A percentile compares a stretch with the other conserved stretches of the same genome.
Conservation (phyloP, 2,888 invertebrate genomes). For the Brachylomia viminalis region DNA sequence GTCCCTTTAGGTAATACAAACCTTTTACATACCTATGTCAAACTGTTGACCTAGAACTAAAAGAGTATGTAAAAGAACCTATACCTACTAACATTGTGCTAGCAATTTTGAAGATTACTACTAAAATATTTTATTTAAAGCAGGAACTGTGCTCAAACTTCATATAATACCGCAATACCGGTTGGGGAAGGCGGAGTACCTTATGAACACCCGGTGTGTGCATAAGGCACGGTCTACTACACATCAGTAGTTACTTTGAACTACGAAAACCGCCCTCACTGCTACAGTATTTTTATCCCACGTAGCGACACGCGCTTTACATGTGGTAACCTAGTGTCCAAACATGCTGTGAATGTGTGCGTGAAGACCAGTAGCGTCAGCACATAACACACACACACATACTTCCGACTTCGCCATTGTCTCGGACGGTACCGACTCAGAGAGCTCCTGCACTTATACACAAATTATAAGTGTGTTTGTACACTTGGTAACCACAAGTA, state of each 20-base stretch:
- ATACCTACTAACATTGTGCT: not conserved
- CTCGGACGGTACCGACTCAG: no score
- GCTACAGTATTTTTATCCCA: no score
- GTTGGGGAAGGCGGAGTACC: not conserved
- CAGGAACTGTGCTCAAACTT: conserved; percentile 1
- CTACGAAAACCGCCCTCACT: not conserved
- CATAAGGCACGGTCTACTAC: not conserved
- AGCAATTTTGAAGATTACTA: not conserved
- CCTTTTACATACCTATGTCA: conserved; percentile 11
- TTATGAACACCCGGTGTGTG: not conserved
- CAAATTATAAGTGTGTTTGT: no score
- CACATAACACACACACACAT: no score
- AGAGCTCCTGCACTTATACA: no score
- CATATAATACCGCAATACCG: not conserved
- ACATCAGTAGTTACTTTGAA: not conserved
- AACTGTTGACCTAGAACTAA: conserved; percentile 15
- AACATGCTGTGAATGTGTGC: no score
- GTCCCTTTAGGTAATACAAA: conserved; percentile 17
- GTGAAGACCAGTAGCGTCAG: no score
- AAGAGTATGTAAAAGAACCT: not conserved
- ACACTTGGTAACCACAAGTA: no score
- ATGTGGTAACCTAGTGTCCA: no score
- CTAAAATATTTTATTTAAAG: conserved; percentile 9
- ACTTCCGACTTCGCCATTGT: no score
- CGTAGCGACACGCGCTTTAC: no score